A percentile compares a stretch with the other conserved stretches of the same genome.
These are phyloP conservation scores for Tragelaphus buxtoni DNA, from an alignment of 2,113 vertebrate genomes.

Conservation along the genomic window DNA sequence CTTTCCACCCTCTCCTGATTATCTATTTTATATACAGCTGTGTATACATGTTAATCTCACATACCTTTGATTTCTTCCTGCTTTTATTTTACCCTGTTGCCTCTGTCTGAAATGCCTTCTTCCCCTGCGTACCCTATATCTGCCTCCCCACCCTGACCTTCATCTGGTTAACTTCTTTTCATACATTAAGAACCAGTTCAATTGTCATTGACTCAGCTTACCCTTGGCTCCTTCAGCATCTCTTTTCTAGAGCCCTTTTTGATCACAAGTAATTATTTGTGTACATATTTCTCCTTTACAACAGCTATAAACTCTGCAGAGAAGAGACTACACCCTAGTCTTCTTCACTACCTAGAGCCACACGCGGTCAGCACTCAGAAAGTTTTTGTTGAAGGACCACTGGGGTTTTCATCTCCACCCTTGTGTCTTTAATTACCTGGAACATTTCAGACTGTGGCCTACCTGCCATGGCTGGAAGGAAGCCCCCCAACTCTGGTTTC, in stretches of 20 bases:
- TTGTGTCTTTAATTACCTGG: conserved; percentile 63
- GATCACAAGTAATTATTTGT: background rate
- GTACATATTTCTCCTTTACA: background rate
- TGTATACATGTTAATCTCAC: background rate
- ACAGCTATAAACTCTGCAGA: background rate
- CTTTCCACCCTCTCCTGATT: background rate
- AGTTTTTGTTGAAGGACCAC: background rate
- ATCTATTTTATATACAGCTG: background rate
- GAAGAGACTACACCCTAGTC: background rate
- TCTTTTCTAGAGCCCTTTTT: background rate
- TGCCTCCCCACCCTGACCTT: background rate
- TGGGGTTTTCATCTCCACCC: conserved; percentile 1
- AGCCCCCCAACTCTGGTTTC: conserved; percentile 57
- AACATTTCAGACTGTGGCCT: conserved; percentile 54
- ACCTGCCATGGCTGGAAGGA: conserved; percentile 45
- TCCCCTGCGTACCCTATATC: background rate
- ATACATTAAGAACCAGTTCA: background rate
- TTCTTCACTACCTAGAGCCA: background rate
- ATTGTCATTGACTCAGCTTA: background rate
- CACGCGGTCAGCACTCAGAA: background rate
- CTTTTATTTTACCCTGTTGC: background rate
- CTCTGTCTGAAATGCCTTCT: background rate
- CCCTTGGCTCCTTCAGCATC: background rate
- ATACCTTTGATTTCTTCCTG: background rate
- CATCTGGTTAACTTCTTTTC: background rate